Percentiles rank a stretch among this genome's conserved stretches.
These are phyloP conservation scores for Babyrousa celebensis DNA, from an alignment of 2,797 vertebrate genomes.

Conservation along the genomic window DNA sequence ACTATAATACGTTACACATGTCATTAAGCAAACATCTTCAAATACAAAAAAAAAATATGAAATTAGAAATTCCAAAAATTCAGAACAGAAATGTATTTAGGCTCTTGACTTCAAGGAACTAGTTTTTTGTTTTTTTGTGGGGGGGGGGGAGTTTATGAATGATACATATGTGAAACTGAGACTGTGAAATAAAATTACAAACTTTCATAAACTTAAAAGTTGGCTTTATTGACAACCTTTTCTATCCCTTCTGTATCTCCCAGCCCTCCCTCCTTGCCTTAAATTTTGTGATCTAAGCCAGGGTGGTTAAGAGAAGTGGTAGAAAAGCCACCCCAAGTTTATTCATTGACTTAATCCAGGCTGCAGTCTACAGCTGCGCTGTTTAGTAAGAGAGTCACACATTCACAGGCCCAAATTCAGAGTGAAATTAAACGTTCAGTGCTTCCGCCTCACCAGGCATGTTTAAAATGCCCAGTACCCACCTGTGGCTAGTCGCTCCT, in stretches of 20 bases:
- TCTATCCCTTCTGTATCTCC: not conserved
- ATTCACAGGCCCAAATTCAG: not conserved
- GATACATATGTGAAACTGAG: not conserved
- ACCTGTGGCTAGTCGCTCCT: not conserved
- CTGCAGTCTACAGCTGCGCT: not conserved
- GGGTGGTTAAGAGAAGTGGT: not conserved
- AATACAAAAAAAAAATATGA: not conserved
- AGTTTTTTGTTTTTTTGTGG: not conserved
- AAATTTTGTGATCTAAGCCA: not conserved
- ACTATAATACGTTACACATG: not conserved
- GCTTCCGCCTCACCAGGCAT: not conserved
- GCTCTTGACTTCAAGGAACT: slow-evolving; percentile 1
- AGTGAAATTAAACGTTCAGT: not conserved
- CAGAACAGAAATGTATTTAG: slow-evolving; percentile 37
- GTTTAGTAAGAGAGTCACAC: not conserved
- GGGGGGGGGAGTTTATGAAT: not conserved
- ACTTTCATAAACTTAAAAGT: not conserved
- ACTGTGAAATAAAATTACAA: not conserved
- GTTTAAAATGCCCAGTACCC: not conserved
- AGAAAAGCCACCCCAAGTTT: not conserved
- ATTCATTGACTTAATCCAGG: not conserved
- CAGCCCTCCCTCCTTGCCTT: not conserved
- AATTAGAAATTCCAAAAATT: slow-evolving; percentile 49
- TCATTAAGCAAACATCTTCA: slow-evolving; percentile 1
- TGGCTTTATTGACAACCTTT: not conserved